A percentile compares a stretch with the other conserved stretches of the same genome.
Conservation (phyloP, 64 coral and sea anemone genomes). For the Actinia tenebrosa region DNA sequence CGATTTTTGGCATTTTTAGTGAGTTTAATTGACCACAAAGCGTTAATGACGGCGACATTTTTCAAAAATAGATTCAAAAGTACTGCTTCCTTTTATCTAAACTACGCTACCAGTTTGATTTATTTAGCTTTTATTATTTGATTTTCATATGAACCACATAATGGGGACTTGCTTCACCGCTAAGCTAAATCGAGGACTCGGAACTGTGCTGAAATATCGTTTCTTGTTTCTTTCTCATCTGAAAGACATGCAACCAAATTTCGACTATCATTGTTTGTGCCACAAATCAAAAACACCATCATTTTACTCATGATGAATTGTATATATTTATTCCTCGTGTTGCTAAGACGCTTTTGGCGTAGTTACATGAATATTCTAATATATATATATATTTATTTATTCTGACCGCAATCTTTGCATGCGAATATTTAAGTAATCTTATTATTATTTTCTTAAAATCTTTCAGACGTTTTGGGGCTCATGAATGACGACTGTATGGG, state of each 20-base stretch:
- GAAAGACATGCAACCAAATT: neutral
- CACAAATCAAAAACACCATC: neutral
- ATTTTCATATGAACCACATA: too few relatives aligned
- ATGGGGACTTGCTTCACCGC: neutral
- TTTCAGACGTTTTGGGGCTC: too few relatives aligned
- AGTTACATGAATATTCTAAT: neutral
- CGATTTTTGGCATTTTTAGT: neutral
- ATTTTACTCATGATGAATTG: neutral
- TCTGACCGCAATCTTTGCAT: too few relatives aligned
- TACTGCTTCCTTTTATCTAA: neutral
- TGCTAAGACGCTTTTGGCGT: neutral
- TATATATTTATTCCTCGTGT: neutral
- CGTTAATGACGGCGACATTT: neutral
- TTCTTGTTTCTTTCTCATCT: too few relatives aligned
- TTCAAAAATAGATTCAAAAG: neutral
- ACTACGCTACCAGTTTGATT: constrained; percentile 15
- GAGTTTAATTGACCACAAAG: neutral
- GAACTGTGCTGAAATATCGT: too few relatives aligned
- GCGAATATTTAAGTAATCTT: too few relatives aligned
- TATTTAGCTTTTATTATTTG: neutral
- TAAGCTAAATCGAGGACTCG: neutral
- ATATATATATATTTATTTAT: neutral
- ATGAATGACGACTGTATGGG: too few relatives aligned
- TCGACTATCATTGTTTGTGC: neutral
- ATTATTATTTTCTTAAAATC: too few relatives aligned